Base-by-base conservation (phyloP, 2,888 invertebrate genomes). In the Slavum lentiscoides region DNA sequence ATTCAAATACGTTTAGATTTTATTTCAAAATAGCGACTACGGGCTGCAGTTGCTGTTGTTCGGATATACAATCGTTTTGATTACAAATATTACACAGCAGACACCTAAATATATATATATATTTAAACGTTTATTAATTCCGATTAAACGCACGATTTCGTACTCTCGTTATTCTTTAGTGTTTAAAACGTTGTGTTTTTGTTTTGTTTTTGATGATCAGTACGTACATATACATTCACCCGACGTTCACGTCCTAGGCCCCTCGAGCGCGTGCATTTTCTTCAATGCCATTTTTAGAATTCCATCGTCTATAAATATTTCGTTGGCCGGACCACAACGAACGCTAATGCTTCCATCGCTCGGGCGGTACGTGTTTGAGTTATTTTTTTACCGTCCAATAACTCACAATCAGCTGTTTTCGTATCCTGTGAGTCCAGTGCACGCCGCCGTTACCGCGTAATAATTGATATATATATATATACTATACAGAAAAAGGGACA, bases 291-390 rank as follows among this genome's bases (percentile, higher is more conserved):
- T 77, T 77, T 77, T 69, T 77, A 77, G 69, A 77, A 69, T 61
- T 53, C 61, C 53, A 43, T 61, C 69, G 17, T 77, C 69, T 77
- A 77, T 69, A 77, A 77, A 77, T 77, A 77, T 69, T 62, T 58
- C 21, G 59, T 68, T 77, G 76, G 69, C 69, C 68, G 69, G 69
- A 77, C 69, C 69, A 77, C 76, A 77, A 77, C 76, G 37, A 77
- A 49, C 53, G 37, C 53, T 77, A 69, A 68, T 53, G 76, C 69
- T 77, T 77, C 69, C 69, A 4, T 1, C 30, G 76, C 61, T 61
- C 61, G 61, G 64, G 43, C 30, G 11, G n/a, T 68, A 55, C 19
- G 30, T 59, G 69, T 77, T 61, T 37, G 69, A 76, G 15, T 69
- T 69, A 19, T 69, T 69, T 77, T 69, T 77, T 69, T 69, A 69